Evolutionary conservation across 2,888 invertebrate genomes (phyloP).

Genomic region (Stenurella melanura): DNA sequence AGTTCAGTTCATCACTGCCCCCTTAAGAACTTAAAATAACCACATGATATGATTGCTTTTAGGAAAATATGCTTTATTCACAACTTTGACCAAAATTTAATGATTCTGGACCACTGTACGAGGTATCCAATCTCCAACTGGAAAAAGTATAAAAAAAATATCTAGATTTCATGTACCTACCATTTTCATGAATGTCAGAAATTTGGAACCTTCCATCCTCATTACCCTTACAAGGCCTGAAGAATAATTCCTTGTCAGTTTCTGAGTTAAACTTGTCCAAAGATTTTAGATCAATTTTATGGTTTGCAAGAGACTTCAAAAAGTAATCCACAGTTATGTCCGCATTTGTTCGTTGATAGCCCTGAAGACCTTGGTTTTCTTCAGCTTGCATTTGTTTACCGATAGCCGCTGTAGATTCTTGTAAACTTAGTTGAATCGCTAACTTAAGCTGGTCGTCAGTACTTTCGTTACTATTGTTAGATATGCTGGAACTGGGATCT

Average conservation of each 20-base stretch:
- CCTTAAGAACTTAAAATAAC: no score
- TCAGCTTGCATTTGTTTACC: conserved; percentile 55
- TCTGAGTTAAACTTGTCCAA: conserved; percentile 68
- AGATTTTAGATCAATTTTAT: conserved; percentile 72
- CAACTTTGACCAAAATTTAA: no score
- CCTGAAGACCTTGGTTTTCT: conserved; percentile 22
- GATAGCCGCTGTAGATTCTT: conserved; percentile 69
- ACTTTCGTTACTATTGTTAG: conserved; percentile 70
- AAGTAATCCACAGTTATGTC: conserved; percentile 76
- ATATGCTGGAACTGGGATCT: conserved; percentile 70
- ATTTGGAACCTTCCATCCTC: conserved; percentile 76
- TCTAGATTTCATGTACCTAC: conserved; percentile 50
- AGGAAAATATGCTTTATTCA: no score
- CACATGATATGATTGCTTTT: no score
- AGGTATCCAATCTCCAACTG: no score
- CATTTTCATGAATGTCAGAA: conserved; percentile 75
- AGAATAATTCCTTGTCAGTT: conserved; percentile 68
- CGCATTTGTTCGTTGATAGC: conserved; percentile 70
- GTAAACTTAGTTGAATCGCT: conserved; percentile 75
- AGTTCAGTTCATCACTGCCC: no score
- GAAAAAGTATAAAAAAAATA: neutral
- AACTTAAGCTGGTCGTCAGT: conserved; percentile 74
- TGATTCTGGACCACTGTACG: no score
- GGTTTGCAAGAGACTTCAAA: conserved; percentile 74
- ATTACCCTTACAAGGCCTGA: conserved; percentile 71